Percentiles rank a stretch among this genome's conserved stretches.
Conservation (phyloP, 2,797 vertebrate genomes). For the Loris lydekkerianus region DNA sequence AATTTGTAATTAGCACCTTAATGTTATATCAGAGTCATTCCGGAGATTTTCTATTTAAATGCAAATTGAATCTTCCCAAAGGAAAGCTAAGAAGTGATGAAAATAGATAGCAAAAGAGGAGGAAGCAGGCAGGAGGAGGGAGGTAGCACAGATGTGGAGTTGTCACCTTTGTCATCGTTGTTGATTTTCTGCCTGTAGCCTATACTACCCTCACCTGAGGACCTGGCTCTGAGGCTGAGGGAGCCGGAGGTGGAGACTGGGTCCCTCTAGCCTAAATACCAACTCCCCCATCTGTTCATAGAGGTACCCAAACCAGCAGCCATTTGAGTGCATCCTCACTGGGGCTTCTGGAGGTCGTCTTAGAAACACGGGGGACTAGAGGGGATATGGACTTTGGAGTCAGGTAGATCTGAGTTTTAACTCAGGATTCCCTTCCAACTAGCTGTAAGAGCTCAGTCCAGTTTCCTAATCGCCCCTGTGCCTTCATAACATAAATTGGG, state of each 20-base stretch:
- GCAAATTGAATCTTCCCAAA: conserved; percentile 87
- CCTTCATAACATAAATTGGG: background rate
- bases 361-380: background rate
- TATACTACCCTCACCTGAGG: background rate
- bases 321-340: background rate
- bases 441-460: background rate
- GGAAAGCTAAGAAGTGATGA: conserved; percentile 81
- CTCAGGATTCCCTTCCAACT: background rate
- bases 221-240: background rate
- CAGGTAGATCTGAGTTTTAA: background rate
- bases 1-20: conserved; percentile 83
- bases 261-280: background rate
- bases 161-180: conserved; percentile 19
- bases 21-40: conserved; percentile 58
- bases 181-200: background rate
- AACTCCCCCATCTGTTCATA: background rate
- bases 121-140: conserved; percentile 2
- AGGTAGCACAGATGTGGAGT: conserved; percentile 31
- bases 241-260: background rate
- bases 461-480: accelerated
- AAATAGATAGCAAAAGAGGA: conserved; percentile 78
- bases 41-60: conserved; percentile 87
- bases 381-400: background rate
- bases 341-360: background rate
- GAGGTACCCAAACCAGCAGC: background rate